phyloP scores from a whole-genome alignment of 2,888 invertebrate genomes.

The Latrodectus elegans region DNA sequence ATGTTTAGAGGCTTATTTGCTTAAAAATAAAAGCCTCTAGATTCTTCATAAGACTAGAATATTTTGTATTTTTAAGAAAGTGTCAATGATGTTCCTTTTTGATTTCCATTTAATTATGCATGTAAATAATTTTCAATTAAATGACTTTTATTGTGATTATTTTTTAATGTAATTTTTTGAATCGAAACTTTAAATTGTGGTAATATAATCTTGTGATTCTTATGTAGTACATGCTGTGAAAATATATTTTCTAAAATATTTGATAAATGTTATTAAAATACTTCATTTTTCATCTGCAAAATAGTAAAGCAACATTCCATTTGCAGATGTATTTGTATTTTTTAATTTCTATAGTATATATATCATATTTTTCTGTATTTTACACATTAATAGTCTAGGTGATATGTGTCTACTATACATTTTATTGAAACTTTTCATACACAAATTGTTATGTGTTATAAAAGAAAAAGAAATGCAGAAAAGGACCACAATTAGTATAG shows the following conservation, averaged over 20 bases:
- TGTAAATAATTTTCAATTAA: slow-evolving; percentile 10
- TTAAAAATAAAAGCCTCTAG: too few species aligned
- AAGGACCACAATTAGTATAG: slow-evolving; percentile 63
- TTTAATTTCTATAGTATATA: slow-evolving; percentile 63
- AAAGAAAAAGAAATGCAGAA: slow-evolving; percentile 12
- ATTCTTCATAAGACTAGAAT: too few species aligned
- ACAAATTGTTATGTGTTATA: slow-evolving; percentile 39
- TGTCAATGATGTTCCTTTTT: neutral
- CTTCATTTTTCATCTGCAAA: slow-evolving; percentile 65
- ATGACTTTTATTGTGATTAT: neutral
- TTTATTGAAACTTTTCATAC: slow-evolving; percentile 55
- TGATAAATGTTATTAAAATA: slow-evolving; percentile 54
- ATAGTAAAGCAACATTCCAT: slow-evolving; percentile 68
- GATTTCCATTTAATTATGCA: neutral
- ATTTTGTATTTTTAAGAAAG: too few species aligned
- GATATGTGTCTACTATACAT: slow-evolving; percentile 49
- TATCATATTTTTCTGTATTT: slow-evolving; percentile 67
- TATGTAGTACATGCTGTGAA: slow-evolving; percentile 41
- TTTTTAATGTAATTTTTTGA: neutral
- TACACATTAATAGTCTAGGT: slow-evolving; percentile 59
- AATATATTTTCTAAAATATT: slow-evolving; percentile 66
- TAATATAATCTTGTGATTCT: slow-evolving; percentile 58
- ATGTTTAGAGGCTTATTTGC: too few species aligned
- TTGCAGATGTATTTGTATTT: slow-evolving; percentile 68
- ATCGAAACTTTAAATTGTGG: slow-evolving; percentile 15